Conservation (phyloP, 2,113 vertebrate species). For the Microtus oregoni region DNA sequence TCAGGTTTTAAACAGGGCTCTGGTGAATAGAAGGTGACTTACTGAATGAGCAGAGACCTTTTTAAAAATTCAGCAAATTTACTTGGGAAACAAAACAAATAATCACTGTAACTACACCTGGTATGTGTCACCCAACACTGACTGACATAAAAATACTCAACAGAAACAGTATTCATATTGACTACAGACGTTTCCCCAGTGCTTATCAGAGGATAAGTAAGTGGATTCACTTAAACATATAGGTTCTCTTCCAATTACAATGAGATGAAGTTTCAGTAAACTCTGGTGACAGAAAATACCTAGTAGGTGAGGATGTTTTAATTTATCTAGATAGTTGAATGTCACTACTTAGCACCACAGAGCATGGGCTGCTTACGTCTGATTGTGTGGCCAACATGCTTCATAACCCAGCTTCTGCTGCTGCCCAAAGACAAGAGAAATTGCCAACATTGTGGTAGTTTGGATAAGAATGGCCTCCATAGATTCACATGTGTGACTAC, state of each 20-base stretch:
- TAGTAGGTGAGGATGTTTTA: neutral
- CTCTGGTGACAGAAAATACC: neutral
- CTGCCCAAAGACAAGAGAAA: neutral
- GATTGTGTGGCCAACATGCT: neutral
- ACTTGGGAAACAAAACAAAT: neutral
- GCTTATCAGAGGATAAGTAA: neutral
- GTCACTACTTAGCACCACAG: neutral
- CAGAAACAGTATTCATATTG: neutral
- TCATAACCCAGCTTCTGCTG: neutral
- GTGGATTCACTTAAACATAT: neutral
- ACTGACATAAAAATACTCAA: neutral
- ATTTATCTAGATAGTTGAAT: neutral
- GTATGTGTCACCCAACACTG: no score
- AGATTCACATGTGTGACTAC: neutral
- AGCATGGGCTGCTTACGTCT: neutral
- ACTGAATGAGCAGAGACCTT: neutral
- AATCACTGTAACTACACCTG: neutral
- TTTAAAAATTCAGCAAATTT: neutral
- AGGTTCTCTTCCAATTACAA: neutral
- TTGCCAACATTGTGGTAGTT: neutral
- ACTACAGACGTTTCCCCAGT: neutral
- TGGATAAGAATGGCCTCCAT: neutral
- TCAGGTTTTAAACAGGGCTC: neutral
- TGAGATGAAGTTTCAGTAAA: neutral
- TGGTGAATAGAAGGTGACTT: neutral